Base-by-base conservation (phyloP, 2,888 invertebrate genomes). In the Cerastoderma edule region DNA sequence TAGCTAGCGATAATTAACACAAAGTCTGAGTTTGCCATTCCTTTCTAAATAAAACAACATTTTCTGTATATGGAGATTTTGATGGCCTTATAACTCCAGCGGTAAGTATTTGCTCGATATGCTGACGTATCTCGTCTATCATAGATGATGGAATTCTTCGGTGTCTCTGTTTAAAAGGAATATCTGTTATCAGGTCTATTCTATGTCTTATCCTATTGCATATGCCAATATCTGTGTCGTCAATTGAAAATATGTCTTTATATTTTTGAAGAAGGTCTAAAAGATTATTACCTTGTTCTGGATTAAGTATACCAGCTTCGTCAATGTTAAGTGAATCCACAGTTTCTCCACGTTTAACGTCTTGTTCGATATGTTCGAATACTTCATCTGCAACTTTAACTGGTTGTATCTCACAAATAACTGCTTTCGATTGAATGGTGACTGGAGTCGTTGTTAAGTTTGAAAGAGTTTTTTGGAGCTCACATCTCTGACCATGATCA, bases 31-130 rank as follows among this genome's bases (percentile, higher is more conserved):
- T 54, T 33, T 65, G 24, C 65, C 54, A 35, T 65, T 54, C 22
- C 56, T 71, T 71, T 16, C 56, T 24, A 13, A 54, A 53, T 2
- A 71, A 44, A 10, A 63, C 60, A 28, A 69, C 63, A 63, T 69
- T 63, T 8, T 13, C 32, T 0, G 54, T n/a, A 6, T 39, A 65
- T 19, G 53, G 56, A 19, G 63, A 60, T 39, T 54, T 64, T 16
- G 63, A 70, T 24, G 22, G 30, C 3, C 30, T 1, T 22, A 65
- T 65, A 24, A 65, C 28, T 5, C 65, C 65, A 35, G 48, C 46
- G 16, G 48, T 19, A 27, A 85, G 60, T 3, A 85, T 63, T 39
- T 83, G 75, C 56, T 83, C 69, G 0, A 85, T 32, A 54, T 85
- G 83, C 2, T 67, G 32, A 35, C 70, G 27, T 33, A 70, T 48